Conservation (phyloP, 1,140 invertebrate genomes). For the Chelonus insularis region DNA sequence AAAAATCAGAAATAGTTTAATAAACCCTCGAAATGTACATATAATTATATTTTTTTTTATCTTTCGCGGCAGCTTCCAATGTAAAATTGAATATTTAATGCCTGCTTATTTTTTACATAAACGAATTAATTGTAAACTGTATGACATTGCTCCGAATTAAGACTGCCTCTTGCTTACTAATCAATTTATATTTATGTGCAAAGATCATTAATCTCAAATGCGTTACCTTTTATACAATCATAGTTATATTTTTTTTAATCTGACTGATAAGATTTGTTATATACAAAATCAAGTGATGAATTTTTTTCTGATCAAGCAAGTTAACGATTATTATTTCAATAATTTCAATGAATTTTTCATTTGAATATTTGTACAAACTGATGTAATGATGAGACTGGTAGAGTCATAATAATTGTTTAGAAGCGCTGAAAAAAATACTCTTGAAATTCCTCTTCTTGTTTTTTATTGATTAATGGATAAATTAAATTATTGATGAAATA, state of each 20-base stretch:
- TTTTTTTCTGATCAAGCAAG: too few species aligned
- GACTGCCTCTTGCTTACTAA: conserved; percentile 20
- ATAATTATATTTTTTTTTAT: conserved; percentile 1
- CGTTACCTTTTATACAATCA: neutral
- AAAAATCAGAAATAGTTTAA: conserved; percentile 25
- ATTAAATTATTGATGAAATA: neutral
- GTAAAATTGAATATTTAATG: conserved; percentile 4
- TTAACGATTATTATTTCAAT: too few species aligned
- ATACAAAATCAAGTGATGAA: too few species aligned
- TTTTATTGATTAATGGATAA: neutral
- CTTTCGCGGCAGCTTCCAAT: conserved; percentile 11
- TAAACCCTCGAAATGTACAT: conserved; percentile 14
- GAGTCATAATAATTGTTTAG: conserved; percentile 14
- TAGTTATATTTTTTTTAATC: neutral
- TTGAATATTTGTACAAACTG: too few species aligned
- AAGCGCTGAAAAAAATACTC: conserved; percentile 10
- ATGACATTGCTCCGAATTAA: conserved; percentile 20
- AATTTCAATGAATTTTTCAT: too few species aligned
- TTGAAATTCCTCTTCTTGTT: neutral
- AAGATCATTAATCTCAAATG: neutral
- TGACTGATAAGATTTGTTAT: neutral
- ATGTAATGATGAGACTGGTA: conserved; percentile 14
- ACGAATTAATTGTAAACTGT: neutral
- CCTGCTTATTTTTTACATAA: neutral
- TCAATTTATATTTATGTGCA: conserved; percentile 8